Conservation (phyloP, 2,888 invertebrate species). For the Oligia latruncula region DNA sequence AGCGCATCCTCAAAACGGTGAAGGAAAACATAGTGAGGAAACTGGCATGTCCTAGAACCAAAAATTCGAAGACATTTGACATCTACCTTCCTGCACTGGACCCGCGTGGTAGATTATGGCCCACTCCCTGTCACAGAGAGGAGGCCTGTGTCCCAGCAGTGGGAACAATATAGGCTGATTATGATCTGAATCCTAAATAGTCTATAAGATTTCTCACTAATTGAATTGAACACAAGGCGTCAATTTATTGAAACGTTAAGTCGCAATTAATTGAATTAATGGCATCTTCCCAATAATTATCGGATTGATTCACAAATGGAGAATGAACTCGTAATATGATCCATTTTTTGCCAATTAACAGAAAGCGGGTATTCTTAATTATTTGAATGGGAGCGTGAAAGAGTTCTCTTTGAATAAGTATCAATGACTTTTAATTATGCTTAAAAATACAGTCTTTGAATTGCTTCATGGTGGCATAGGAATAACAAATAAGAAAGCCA, state of each 20-base stretch:
- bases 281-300: slow-evolving; percentile 43
- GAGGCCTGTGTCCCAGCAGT: background rate
- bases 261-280: slow-evolving; percentile 41
- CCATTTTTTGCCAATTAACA: slow-evolving; percentile 43
- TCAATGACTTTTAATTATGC: background rate
- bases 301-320: slow-evolving; percentile 26
- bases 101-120: background rate
- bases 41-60: background rate
- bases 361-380: slow-evolving; percentile 35
- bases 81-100: background rate
- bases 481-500: no score
- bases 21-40: background rate
- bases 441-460: background rate
- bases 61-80: background rate
- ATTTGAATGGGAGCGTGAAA: background rate
- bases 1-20: no score
- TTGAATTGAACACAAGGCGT: slow-evolving; percentile 28
- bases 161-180: background rate
- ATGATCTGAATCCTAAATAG: background rate
- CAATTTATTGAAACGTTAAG: slow-evolving; percentile 34
- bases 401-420: background rate
- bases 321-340: slow-evolving; percentile 25
- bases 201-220: slow-evolving; percentile 19
- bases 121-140: background rate
- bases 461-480: no score